Base-by-base conservation (phyloP, 1,140 invertebrate genomes). In the Schlechtendalia chinensis region DNA sequence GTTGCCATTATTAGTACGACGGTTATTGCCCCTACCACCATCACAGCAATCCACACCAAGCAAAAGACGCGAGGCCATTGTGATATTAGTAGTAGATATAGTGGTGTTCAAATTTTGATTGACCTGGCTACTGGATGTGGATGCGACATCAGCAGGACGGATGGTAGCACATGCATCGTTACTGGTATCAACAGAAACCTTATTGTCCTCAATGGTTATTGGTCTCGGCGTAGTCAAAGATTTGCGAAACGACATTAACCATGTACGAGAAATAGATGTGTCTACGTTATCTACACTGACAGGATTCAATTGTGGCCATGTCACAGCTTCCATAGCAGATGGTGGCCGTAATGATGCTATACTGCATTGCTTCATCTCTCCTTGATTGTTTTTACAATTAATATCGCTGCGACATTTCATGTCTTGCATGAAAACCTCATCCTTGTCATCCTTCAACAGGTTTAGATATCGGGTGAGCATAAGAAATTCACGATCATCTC, bases 271-370 rank as follows among this genome's bases (percentile, higher is more conserved):
- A 54, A 72, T 72, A n/a, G 69, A 12, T 29, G 69, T 72, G 1
- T 22, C 53, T 16, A 72, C 27, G 29, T n/a, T 53, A 53, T 72
- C 27, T 17, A 11, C 27, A 5, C n/a, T 27, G 16, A 10, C 12
- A 72, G 24, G n/a, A 54, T 54, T 50, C 39, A 22, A 69, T 17
- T 69, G 5, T n/a, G 75, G 75, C 75, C 75, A 79, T 5, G 17
- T 79, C 1, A 58, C 56, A 12, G 58, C 56, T 47, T 79, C 75
- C 75, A 79, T 63, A 24, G 75, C 75, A 19, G 39, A 61, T 0
- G 75, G 56, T 14, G 17, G 24, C 3, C n/a, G 50, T 4, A n/a
- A 29, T n/a, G 17, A 10, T 29, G 24, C 4, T n/a, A 17, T 19
- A 53, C 12, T 19, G 27, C 11, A 5, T 54, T 19, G 47, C 54